Evolutionary conservation across 2,888 invertebrate genomes (phyloP), one percentile per base, ranked within the genome.

Genomic region (Hipparchia sbordonii): DNA sequence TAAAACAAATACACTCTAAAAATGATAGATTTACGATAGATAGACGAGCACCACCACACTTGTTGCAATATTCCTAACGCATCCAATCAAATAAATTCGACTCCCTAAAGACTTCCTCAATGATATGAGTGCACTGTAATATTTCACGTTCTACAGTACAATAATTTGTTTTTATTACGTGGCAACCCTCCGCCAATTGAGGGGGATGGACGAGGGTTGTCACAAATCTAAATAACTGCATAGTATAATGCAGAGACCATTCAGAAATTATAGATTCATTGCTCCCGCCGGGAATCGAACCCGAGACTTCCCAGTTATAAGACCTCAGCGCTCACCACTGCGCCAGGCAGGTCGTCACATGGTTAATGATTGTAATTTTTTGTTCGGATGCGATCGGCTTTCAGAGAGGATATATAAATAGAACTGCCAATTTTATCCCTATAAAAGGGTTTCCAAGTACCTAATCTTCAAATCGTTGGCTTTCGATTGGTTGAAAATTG

Each of bases 111-210:
- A 70, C 51, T 63, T 63, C 0, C 72, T 60, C 54, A 72, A 70
- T 70, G 59, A 52, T 61, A 61, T 69, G 51, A 69, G 69, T 65
- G 66, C 57, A 60, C 46, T 13, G 66, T 70, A 70, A 70, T 70
- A 69, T 69, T 61, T 70, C 54, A 61, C 66, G 51, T 72, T 70
- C 61, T 61, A 70, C 52, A 33, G 56, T 61, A 54, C 48, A 61
- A 66, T 66, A 70, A 72, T 72, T 72, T 72, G 70, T 72, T 72
- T 60, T 70, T 70, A 72, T 72, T 70, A 72, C 60, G 69, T 69
- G 69, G 61, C 69, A 60, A 66, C 69, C 72, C 69, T 61, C 69
- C 39, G 51, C 5, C 69, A 61, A 69, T 69, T 61, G 60, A 69
- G 13, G 60, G 60, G 69, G 52, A 69, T 67, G 59, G 46, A 39